phyloP scores from a whole-genome alignment of 1,140 invertebrate species.

The Meloidogyne exigua region DNA sequence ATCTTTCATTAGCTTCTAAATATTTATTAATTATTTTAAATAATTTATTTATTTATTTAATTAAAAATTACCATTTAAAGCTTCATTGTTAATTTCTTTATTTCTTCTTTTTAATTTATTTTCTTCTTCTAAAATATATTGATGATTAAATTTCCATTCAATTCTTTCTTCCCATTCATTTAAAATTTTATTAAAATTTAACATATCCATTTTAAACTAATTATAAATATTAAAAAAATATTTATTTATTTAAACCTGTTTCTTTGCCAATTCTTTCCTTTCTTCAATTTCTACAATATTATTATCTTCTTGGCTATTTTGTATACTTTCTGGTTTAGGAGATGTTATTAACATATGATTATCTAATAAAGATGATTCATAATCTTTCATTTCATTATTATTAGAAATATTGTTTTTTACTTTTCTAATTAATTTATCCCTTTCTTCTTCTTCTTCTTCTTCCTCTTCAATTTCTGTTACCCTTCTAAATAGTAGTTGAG shows the following conservation, averaged over 20 bases:
- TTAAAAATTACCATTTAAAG: background rate
- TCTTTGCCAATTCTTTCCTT: background rate
- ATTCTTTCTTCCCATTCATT: background rate
- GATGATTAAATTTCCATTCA: background rate
- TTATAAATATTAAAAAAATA: background rate
- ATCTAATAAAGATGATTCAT: too few species aligned
- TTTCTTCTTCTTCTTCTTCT: background rate
- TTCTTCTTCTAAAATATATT: background rate
- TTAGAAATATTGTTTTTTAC: too few species aligned
- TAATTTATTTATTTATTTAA: too few species aligned
- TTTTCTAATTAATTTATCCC: background rate
- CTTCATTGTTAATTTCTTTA: background rate
- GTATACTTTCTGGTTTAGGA: background rate
- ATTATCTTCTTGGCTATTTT: background rate
- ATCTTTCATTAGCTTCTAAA: background rate
- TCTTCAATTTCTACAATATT: background rate
- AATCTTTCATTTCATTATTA: too few species aligned
- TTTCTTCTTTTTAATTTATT: background rate
- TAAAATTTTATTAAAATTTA: background rate
- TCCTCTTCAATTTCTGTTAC: background rate
- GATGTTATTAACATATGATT: too few species aligned
- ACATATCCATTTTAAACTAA: background rate
- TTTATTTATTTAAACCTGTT: background rate
- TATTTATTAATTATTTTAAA: too few species aligned
- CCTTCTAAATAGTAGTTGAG: too few species aligned